Evolutionary conservation across 2,113 vertebrate species (phyloP), one percentile per base, ranked within the genome.

Genomic region (Emberiza fucata): DNA sequence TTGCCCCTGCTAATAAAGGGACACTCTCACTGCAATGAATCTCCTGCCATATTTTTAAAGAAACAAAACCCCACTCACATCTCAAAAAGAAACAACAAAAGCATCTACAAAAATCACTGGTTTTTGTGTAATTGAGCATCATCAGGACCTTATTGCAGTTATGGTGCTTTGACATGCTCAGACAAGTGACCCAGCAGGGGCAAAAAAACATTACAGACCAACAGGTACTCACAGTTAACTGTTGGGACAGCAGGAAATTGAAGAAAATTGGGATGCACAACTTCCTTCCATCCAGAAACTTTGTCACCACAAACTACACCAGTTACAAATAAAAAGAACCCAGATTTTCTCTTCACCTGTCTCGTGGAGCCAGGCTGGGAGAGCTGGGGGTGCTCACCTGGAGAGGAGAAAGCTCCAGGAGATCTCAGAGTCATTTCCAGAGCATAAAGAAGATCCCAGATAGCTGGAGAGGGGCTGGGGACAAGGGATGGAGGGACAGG

Each of bases 101-200:
- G 14, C 39, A 69, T 44, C 80, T 47, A n/a, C 69, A 76, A 54
- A 83, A 77, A 33, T 14, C 92, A 44, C 69, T 40, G 88, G 5
- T 31, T 95, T 94, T 86, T 82, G 82, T 60, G 48, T 69, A 91
- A 78, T 4, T 83, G 87, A 96, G 69, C 80, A 91, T 35, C 80
- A 91, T 80, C 81, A 95, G 81, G 64, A 61, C 31, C 69, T 72
- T 73, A 3, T 27, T 23, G 63, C 66, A 90, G 4, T 37, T 31
- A 40, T 15, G 61, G 39, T 40, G 94, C 71, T 82, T 81, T 92
- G 80, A 88, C 54, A 53, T 40, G 61, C 79, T 66, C 18, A 75
- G 78, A 70, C 69, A 92, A 91, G 81, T 29, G 47, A 88, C 80
- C 93, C 76, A 86, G 69, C 35, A 90, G 25, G 44, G 45, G 17